Conservation (phyloP, 2,888 invertebrate genomes). For the Cacoxenus indagator region DNA sequence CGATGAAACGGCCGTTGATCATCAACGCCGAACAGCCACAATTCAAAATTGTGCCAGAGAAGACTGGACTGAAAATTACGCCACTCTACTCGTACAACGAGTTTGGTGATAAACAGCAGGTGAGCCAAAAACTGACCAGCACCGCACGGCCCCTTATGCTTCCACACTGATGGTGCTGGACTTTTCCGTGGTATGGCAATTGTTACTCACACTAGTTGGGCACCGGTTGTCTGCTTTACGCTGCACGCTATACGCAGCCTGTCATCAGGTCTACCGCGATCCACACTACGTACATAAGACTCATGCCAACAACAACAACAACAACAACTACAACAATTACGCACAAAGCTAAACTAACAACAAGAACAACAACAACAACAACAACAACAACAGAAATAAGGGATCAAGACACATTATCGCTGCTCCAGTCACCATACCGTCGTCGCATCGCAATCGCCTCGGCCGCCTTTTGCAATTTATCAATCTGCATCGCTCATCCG, state of each 20-base stretch:
- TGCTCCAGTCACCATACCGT: constrained; percentile 34
- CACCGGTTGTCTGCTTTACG: constrained; percentile 17
- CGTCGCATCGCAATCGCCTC: constrained; percentile 1
- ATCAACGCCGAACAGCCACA: constrained; percentile 72
- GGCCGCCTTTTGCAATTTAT: too few relatives aligned
- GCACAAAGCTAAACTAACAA: constrained; percentile 39
- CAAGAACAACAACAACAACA: constrained; percentile 33
- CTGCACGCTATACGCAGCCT: neutral
- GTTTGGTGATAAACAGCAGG: constrained; percentile 59
- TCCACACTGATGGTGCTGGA: constrained; percentile 71
- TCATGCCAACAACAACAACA: constrained; percentile 28
- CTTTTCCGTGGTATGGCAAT: constrained; percentile 71
- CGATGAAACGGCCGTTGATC: constrained; percentile 73
- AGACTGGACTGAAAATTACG: constrained; percentile 74
- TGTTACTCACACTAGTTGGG: constrained; percentile 54
- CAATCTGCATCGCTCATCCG: too few relatives aligned
- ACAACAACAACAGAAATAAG: constrained; percentile 23
- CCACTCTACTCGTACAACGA: constrained; percentile 70
- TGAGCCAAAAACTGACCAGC: constrained; percentile 69
- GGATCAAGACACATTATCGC: constrained; percentile 31
- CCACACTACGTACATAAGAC: constrained; percentile 31
- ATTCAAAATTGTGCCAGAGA: constrained; percentile 73
- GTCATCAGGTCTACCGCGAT: neutral
- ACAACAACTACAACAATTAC: too few relatives aligned
- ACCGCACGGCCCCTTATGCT: constrained; percentile 70